Conservation (phyloP, 1,140 invertebrate genomes). For the Lordiphosa mommai region DNA sequence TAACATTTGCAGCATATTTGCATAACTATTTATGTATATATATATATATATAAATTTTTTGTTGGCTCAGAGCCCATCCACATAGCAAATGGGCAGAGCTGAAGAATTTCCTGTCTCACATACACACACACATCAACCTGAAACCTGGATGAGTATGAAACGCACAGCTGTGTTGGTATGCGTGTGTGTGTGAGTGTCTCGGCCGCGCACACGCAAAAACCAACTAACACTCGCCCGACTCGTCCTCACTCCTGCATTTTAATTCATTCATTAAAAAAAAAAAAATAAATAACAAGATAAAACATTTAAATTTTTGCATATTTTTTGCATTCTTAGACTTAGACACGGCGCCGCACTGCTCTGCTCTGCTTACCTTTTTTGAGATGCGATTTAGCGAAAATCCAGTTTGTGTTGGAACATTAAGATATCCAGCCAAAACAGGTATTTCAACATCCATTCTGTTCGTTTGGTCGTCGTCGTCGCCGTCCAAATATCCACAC, state of each 20-base stretch:
- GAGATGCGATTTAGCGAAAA: slow-evolving; percentile 79
- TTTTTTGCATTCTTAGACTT: too few species aligned
- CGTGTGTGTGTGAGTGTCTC: slow-evolving; percentile 6
- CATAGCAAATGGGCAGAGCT: slow-evolving; percentile 7
- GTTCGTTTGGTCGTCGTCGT: slow-evolving; percentile 34
- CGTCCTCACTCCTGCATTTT: slow-evolving; percentile 16
- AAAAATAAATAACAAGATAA: too few species aligned
- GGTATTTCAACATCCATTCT: slow-evolving; percentile 79
- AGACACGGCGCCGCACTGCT: too few species aligned
- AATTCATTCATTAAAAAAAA: too few species aligned
- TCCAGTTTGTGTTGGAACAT: slow-evolving; percentile 79
- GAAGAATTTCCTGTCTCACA: slow-evolving; percentile 63
- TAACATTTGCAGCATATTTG: slow-evolving; percentile 13
- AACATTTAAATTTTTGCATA: too few species aligned
- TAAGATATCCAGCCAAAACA: slow-evolving; percentile 78
- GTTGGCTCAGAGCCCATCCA: neutral
- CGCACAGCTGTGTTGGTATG: slow-evolving; percentile 26
- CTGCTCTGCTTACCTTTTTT: slow-evolving; percentile 67
- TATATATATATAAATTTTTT: neutral
- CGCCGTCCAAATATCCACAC: slow-evolving; percentile 6
- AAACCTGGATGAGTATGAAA: slow-evolving; percentile 24
- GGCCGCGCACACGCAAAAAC: slow-evolving; percentile 50
- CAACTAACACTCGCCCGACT: slow-evolving; percentile 32
- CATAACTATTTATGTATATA: neutral
- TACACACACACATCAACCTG: slow-evolving; percentile 24